Evolutionary conservation across 1,140 invertebrate genomes (phyloP).

Genomic region (Apolygus lucorum): DNA sequence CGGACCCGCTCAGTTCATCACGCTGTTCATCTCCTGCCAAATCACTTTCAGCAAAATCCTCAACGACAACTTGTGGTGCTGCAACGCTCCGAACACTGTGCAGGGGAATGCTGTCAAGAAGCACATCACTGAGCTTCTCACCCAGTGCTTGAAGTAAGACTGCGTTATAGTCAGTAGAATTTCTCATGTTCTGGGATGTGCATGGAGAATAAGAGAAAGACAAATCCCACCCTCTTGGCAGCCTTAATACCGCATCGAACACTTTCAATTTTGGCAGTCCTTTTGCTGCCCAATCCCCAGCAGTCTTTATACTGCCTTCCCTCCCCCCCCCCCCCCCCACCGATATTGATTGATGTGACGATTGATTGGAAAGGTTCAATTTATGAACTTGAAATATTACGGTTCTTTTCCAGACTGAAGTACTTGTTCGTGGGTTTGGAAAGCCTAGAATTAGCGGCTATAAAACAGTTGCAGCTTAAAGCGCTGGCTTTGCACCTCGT

Average conservation of each 20-base stretch:
- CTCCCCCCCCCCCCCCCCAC: too few relatives aligned
- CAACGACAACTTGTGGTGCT: slow-evolving; percentile 41
- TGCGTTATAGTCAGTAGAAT: too few relatives aligned
- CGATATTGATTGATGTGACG: too few relatives aligned
- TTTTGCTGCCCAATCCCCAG: too few relatives aligned
- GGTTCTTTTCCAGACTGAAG: slow-evolving; percentile 51
- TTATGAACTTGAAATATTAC: background rate
- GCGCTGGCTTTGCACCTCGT: slow-evolving; percentile 75
- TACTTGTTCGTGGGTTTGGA: slow-evolving; percentile 74
- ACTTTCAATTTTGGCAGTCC: too few relatives aligned
- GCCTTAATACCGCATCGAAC: too few relatives aligned
- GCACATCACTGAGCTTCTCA: slow-evolving; percentile 53
- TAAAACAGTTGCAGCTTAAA: slow-evolving; percentile 75
- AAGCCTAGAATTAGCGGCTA: slow-evolving; percentile 59
- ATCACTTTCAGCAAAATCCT: slow-evolving; percentile 43
- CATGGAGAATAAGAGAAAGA: too few relatives aligned
- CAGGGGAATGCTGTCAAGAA: slow-evolving; percentile 45
- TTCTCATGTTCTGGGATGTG: too few relatives aligned
- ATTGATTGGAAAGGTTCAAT: too few relatives aligned
- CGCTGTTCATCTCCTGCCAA: slow-evolving; percentile 62
- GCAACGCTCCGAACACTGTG: slow-evolving; percentile 42
- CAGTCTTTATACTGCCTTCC: too few relatives aligned
- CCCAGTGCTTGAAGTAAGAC: slow-evolving; percentile 55
- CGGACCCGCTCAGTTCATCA: slow-evolving; percentile 50
- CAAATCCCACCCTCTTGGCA: too few relatives aligned